phyloP scores from a whole-genome alignment of 2,113 vertebrate genomes.

The Cranoglanis bouderius region DNA sequence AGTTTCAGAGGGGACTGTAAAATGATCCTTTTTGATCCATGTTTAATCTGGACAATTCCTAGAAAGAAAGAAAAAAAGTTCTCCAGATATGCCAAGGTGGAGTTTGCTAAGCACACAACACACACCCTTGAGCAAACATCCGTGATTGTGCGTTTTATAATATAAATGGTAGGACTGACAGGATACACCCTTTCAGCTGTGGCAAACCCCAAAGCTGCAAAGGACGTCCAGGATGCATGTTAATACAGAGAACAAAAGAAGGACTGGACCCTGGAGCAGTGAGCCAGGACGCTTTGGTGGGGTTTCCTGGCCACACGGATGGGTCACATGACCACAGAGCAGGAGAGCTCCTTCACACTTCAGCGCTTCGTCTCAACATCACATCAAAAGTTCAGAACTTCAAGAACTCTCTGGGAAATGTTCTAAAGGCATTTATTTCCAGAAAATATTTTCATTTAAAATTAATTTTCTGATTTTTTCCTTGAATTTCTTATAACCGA shows the following conservation, averaged over 20 bases:
- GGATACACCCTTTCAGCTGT: conserved; percentile 17
- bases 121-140: conserved; percentile 38
- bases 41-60: neutral
- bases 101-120: conserved; percentile 20
- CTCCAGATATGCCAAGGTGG: neutral
- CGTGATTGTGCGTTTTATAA: neutral
- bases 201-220: neutral
- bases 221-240: conserved; percentile 2
- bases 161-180: neutral
- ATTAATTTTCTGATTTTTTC: neutral
- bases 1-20: neutral
- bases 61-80: neutral
- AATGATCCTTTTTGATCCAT: neutral
- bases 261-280: neutral
- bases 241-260: conserved; percentile 34
- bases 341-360: neutral
- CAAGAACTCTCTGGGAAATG: neutral
- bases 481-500: neutral
- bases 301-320: conserved; percentile 28
- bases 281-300: neutral
- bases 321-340: conserved; percentile 15
- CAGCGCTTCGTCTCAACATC: neutral
- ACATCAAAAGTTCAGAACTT: neutral
- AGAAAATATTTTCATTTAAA: neutral
- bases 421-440: neutral